Conservation (phyloP, 2,888 invertebrate species). For the Kryphioiulus occultus region DNA sequence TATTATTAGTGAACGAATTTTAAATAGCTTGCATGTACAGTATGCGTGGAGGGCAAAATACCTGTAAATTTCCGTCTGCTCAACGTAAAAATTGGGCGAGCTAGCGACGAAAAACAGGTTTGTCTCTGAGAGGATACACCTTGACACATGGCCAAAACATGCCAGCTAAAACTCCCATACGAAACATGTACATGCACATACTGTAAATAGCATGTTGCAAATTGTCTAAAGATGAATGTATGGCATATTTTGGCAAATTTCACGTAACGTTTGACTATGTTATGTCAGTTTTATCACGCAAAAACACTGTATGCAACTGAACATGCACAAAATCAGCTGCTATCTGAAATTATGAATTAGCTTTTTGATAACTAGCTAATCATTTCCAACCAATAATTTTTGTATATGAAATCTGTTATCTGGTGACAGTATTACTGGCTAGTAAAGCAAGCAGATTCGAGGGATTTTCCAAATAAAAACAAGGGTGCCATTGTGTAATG, state of each 20-base stretch:
- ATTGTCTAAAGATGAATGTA: neutral
- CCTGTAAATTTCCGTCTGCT: constrained; percentile 18
- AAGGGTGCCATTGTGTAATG: neutral
- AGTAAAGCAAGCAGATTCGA: neutral
- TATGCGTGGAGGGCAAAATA: neutral
- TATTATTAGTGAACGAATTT: constrained; percentile 25
- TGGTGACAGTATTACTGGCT: neutral
- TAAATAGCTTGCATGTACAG: neutral
- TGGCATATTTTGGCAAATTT: neutral
- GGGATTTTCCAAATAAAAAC: neutral
- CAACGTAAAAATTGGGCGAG: neutral
- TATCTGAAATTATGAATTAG: no score
- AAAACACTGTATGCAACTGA: no score
- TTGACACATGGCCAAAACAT: constrained; percentile 25
- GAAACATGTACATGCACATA: no score
- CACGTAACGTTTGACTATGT: no score
- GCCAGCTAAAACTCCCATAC: neutral
- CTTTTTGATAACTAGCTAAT: no score
- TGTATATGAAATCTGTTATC: neutral
- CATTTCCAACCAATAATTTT: neutral
- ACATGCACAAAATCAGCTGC: no score
- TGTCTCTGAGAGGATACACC: neutral
- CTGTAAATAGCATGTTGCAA: no score
- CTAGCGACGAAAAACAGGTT: neutral
- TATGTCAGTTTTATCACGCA: no score